phyloP scores from a whole-genome alignment of 1,140 invertebrate genomes.

The Aplysia californica region DNA sequence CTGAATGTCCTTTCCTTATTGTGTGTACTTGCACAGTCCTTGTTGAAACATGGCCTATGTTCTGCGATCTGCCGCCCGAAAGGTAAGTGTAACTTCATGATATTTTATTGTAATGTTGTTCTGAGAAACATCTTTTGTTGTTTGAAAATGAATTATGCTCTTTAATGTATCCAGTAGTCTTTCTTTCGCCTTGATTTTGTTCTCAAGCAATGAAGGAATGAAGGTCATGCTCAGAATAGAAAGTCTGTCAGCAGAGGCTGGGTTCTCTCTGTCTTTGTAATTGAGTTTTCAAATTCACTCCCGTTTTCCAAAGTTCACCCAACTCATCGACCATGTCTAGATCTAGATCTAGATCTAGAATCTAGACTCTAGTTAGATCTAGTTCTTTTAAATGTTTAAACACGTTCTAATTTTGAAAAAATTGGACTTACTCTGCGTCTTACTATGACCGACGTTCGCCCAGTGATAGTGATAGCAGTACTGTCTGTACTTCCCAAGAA shows the following conservation, averaged over 20 bases:
- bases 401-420: too few species aligned
- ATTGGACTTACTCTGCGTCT: too few species aligned
- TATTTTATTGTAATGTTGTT: background rate
- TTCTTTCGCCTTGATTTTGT: background rate
- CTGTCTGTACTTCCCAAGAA: too few species aligned
- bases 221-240: constrained; percentile 11
- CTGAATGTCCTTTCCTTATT: too few species aligned
- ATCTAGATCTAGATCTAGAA: too few species aligned
- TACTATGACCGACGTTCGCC: too few species aligned
- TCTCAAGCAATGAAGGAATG: too few species aligned
- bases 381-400: too few species aligned
- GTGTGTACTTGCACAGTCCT: too few species aligned
- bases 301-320: background rate
- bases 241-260: background rate
- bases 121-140: background rate
- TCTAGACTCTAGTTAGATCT: too few species aligned
- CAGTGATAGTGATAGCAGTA: too few species aligned
- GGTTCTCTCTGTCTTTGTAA: background rate
- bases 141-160: background rate
- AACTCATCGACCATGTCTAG: too few species aligned
- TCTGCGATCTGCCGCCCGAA: constrained; percentile 30
- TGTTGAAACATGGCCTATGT: constrained; percentile 29
- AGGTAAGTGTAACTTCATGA: constrained; percentile 16
- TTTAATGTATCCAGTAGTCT: background rate
- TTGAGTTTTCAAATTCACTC: background rate